A percentile compares a stretch with the other conserved stretches of the same genome.
Conservation (phyloP, 2,888 invertebrate species). For the Prenolepis imparis region DNA sequence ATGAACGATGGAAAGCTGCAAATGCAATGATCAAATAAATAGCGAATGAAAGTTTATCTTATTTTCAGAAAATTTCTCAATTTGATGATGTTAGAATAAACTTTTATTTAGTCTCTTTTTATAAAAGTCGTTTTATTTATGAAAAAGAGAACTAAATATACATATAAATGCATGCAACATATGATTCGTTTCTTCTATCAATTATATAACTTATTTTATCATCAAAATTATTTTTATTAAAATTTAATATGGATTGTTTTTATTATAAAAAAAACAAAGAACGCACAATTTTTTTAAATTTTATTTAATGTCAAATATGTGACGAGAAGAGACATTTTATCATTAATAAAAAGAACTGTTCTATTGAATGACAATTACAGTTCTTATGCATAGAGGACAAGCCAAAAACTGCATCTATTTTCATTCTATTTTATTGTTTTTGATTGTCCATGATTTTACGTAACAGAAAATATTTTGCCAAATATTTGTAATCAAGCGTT, state of each 20-base stretch:
- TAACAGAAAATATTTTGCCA: neutral
- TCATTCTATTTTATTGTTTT: neutral
- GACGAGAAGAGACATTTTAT: neutral
- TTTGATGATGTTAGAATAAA: neutral
- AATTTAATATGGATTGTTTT: neutral
- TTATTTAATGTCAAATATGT: constrained; percentile 11
- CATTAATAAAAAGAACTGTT: neutral
- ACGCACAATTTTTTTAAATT: neutral
- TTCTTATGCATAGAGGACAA: neutral
- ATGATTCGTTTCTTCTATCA: neutral
- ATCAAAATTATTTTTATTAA: neutral
- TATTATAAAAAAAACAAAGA: neutral
- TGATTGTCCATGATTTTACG: neutral
- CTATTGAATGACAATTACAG: neutral
- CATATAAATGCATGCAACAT: neutral
- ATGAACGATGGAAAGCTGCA: neutral
- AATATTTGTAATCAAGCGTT: constrained; percentile 12
- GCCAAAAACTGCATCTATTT: neutral
- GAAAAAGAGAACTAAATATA: neutral
- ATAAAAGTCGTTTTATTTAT: neutral
- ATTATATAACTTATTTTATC: neutral
- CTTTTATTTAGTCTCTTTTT: neutral
- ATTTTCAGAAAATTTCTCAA: neutral
- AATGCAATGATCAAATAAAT: neutral
- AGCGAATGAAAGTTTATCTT: neutral